Conservation (phyloP, 2,113 vertebrate species). For the Macaca mulatta region DNA sequence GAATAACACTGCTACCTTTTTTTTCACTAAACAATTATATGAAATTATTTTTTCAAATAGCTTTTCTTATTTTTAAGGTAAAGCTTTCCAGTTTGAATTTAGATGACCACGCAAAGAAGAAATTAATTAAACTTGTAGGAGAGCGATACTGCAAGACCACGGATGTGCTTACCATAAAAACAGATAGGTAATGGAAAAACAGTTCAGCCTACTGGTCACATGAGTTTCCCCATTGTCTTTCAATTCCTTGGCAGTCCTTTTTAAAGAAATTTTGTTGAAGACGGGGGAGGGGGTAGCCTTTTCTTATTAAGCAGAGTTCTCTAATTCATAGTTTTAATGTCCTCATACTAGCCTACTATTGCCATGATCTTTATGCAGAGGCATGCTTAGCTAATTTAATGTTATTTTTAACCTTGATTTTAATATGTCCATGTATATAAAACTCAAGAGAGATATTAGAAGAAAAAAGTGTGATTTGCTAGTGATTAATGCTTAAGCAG, state of each 20-base stretch:
- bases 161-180: conserved; percentile 90
- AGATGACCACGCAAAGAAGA: conserved; percentile 94
- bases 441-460: background rate
- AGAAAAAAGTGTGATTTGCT: conserved; percentile 29
- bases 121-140: conserved; percentile 93
- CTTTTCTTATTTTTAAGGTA: conserved; percentile 85
- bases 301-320: background rate
- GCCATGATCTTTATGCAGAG: background rate
- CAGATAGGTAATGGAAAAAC: conserved; percentile 88
- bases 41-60: conserved; percentile 25
- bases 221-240: background rate
- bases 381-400: background rate
- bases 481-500: background rate
- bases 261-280: background rate
- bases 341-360: background rate
- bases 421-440: background rate
- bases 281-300: background rate
- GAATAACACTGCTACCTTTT: background rate
- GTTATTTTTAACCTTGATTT: conserved; percentile 10
- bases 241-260: background rate
- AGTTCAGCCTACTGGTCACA: no score
- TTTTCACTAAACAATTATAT: background rate
- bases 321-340: background rate
- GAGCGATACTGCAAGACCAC: conserved; percentile 89
- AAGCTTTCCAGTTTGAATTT: conserved; percentile 94